A percentile compares a stretch with the other conserved stretches of the same genome.
Conservation (phyloP, 2,888 invertebrate species). For the Trachelus tabidus region DNA sequence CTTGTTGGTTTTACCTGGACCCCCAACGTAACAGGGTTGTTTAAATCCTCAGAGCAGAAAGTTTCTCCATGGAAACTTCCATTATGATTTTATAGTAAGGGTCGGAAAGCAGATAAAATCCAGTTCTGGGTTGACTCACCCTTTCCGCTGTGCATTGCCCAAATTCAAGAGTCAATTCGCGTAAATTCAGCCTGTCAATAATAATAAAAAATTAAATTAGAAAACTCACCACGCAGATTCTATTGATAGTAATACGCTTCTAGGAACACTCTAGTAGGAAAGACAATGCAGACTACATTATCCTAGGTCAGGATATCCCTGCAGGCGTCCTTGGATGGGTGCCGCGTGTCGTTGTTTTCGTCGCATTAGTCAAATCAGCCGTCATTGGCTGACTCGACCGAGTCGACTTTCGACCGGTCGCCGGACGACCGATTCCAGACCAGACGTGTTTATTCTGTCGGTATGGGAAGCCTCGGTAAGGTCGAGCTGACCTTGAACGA, state of each 20-base stretch:
- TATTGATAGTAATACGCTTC: too few relatives aligned
- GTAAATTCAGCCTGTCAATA: too few relatives aligned
- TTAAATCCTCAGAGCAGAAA: too few relatives aligned
- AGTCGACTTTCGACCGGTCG: background rate
- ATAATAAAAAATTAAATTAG: too few relatives aligned
- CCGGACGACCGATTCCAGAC: constrained; percentile 14
- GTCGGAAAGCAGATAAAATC: too few relatives aligned
- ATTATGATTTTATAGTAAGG: too few relatives aligned
- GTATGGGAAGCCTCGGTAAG: constrained; percentile 8
- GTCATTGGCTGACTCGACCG: constrained; percentile 1
- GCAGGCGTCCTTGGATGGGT: background rate
- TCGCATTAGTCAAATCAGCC: constrained; percentile 12
- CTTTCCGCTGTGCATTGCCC: too few relatives aligned
- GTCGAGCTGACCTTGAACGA: constrained; percentile 20
- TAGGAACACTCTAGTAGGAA: background rate
- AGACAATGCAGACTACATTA: background rate
- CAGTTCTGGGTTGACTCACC: too few relatives aligned
- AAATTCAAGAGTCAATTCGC: too few relatives aligned
- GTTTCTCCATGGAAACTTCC: too few relatives aligned
- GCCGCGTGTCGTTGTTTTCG: background rate
- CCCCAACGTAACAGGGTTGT: too few relatives aligned
- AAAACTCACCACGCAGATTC: too few relatives aligned
- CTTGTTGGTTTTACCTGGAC: background rate
- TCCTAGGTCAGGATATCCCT: background rate
- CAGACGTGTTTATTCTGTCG: constrained; percentile 11